Evolutionary conservation across 2,888 invertebrate genomes (phyloP), one percentile per base, ranked within the genome.

Genomic region (Philereme transversata): DNA sequence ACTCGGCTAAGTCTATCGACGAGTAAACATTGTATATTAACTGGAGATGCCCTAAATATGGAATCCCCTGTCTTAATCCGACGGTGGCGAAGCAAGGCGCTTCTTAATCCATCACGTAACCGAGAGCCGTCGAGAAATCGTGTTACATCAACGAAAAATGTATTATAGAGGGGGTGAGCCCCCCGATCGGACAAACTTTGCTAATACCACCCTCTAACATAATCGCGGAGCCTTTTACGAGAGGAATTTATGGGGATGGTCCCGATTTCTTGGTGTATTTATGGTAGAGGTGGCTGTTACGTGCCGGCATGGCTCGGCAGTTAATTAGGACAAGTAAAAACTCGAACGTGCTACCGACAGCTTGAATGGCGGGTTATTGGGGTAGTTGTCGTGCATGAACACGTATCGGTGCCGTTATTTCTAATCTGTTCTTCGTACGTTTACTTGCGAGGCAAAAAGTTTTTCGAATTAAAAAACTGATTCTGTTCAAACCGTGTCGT

Each of bases 101-200:
- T 85, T 85, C 89, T 91, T 93, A 92, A 93, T 93, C 93, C 92
- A 91, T 93, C 93, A 92, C 93, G 93, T 92, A 93, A 92, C 89
- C 86, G 87, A 86, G 86, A 87, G 87, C 88, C 91, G 86, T 87
- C 91, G 90, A 89, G 91, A 93, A 92, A 92, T 92, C 92, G 92
- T 91, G 92, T 92, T 92, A 92, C 92, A 93, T 92, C 92, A 91
- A 92, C 93, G 93, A 92, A 92, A 93, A 93, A 93, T 93, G 91
- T 93, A 93, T 92, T 92, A 93, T 89, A 86, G 83, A 80, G 79
- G 81, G 86, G 79, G 79, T 75, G 73, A 73, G 79, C 84, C 83
- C 84, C 82, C 75, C 83, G 82, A 91, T 91, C 91, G 90, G 90
- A 90, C 91, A 90, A 92, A 92, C 91, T 92, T 92, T 88, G 90